Conservation (phyloP, 2,888 invertebrate genomes). For the Plemyria rubiginata region DNA sequence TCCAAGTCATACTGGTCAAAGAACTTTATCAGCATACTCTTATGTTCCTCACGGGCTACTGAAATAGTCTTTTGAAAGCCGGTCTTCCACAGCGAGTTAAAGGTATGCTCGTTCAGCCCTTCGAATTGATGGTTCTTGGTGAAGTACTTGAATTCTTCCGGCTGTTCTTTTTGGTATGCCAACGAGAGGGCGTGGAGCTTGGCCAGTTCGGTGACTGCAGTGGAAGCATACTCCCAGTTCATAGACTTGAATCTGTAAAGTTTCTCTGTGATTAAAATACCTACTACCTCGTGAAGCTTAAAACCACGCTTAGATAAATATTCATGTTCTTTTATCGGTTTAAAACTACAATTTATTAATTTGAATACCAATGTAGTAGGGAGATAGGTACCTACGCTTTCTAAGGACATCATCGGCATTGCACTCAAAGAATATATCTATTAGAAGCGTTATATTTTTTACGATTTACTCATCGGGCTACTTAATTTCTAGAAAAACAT, state of each 20-base stretch:
- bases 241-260: slow-evolving; percentile 42
- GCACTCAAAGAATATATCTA: too few relatives aligned
- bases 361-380: too few relatives aligned
- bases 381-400: too few relatives aligned
- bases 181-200: slow-evolving; percentile 62
- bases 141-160: slow-evolving; percentile 45
- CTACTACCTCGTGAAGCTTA: too few relatives aligned
- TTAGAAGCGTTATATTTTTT: too few relatives aligned
- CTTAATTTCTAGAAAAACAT: too few relatives aligned
- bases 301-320: too few relatives aligned
- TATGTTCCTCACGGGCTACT: slow-evolving; percentile 7
- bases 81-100: slow-evolving; percentile 12
- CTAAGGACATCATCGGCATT: too few relatives aligned
- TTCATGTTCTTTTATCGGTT: too few relatives aligned
- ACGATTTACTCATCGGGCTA: too few relatives aligned
- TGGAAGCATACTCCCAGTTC: slow-evolving; percentile 51
- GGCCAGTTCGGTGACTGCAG: slow-evolving; percentile 49
- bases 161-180: slow-evolving; percentile 51
- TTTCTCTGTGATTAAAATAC: neutral
- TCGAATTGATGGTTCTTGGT: slow-evolving; percentile 11
- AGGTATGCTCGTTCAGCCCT: slow-evolving; percentile 14
- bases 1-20: slow-evolving; percentile 15
- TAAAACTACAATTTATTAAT: too few relatives aligned
- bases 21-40: slow-evolving; percentile 13
- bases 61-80: slow-evolving; percentile 16